Percentiles rank a stretch among this genome's conserved stretches.
Evolutionary conservation across 23 tunicate genomes (phyloP).

Genomic region (Ciona savignyi): DNA sequence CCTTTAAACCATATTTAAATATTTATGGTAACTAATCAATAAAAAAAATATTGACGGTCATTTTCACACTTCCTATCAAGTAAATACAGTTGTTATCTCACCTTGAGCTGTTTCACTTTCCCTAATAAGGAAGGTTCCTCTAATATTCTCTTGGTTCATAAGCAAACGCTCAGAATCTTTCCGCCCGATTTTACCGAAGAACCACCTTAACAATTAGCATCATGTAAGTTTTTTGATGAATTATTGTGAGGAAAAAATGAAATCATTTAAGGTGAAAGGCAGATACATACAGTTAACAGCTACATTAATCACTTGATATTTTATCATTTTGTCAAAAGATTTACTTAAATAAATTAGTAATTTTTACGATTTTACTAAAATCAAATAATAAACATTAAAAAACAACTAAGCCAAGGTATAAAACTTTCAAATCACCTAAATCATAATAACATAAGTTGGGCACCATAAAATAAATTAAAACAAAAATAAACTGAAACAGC

Average conservation of each 20-base stretch:
- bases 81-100: no score
- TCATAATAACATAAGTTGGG: neutral
- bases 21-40: neutral
- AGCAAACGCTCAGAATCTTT: slow-evolving; percentile 58
- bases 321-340: neutral
- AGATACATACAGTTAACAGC: no score
- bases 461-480: neutral
- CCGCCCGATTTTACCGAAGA: slow-evolving; percentile 59
- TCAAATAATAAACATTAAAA: neutral
- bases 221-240: no score
- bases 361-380: neutral
- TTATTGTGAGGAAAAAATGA: neutral
- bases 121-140: slow-evolving; percentile 61
- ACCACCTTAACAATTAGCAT: slow-evolving; percentile 52
- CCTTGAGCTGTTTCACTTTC: slow-evolving; percentile 78
- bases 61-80: no score
- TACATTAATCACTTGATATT: no score
- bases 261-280: neutral
- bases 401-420: neutral
- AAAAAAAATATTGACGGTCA: no score
- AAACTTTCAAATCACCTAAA: neutral
- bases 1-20: no score
- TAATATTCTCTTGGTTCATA: slow-evolving; percentile 13
- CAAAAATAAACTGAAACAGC: slow-evolving; percentile 5
- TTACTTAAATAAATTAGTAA: neutral